These are phyloP conservation scores for Camponotus vicinus DNA, from an alignment of 1,140 invertebrate genomes.

Conservation along the genomic window DNA sequence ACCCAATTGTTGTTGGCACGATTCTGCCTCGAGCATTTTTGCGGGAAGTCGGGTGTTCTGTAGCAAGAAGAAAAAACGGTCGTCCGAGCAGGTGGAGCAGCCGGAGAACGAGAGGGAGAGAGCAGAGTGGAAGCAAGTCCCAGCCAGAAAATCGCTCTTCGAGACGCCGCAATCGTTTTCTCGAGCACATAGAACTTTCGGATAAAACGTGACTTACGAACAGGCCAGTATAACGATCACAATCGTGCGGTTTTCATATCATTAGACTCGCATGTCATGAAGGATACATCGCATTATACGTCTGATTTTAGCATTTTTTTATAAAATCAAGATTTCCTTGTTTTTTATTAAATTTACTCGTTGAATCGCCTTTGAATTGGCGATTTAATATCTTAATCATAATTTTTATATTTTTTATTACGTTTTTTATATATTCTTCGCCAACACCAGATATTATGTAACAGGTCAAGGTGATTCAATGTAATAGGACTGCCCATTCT, in stretches of 20 bases:
- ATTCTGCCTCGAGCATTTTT: conserved; percentile 57
- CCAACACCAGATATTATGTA: not conserved
- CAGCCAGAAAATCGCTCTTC: conserved; percentile 67
- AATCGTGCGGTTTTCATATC: conserved; percentile 17
- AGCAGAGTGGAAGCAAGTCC: conserved; percentile 64
- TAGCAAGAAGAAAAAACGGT: conserved; percentile 65
- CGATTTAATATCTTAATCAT: not conserved
- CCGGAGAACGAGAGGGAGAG: conserved; percentile 65
- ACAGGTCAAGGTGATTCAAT: conserved; percentile 9
- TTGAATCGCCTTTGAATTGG: not conserved
- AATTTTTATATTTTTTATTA: not conserved
- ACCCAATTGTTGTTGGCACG: conserved; percentile 46
- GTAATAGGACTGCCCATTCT: conserved; percentile 18
- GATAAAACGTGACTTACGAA: conserved; percentile 18
- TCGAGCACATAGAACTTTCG: conserved; percentile 23
- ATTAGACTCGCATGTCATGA: not conserved
- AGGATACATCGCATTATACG: not conserved
- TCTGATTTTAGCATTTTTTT: not conserved
- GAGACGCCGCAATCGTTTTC: conserved; percentile 48
- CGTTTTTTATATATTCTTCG: conserved; percentile 10
- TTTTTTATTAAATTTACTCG: not conserved
- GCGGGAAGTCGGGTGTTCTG: conserved; percentile 62
- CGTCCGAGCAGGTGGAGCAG: conserved; percentile 68
- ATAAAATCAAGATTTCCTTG: not conserved
- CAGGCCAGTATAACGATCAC: not conserved